Percentiles rank a stretch among this genome's conserved stretches.
phyloP scores from a whole-genome alignment of 2,797 vertebrate species.

The Gymnothorax javanicus region DNA sequence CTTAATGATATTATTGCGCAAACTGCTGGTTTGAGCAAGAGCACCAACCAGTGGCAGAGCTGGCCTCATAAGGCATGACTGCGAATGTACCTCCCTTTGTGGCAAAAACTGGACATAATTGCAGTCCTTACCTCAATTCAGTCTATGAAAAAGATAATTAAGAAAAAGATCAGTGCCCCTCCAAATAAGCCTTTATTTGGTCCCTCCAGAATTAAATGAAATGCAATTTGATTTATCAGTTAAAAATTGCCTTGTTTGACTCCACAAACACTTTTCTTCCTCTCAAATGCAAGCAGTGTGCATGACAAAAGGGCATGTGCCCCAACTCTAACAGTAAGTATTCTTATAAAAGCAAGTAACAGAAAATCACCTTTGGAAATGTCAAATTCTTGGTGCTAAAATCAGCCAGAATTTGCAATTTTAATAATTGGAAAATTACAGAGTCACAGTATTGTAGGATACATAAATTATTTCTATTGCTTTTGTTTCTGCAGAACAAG shows the following conservation, averaged over 20 bases:
- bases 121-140: conserved; percentile 4
- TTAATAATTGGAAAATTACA: conserved; percentile 15
- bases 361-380: conserved; percentile 12
- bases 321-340: background rate
- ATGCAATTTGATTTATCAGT: background rate
- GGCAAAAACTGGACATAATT: background rate
- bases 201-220: background rate
- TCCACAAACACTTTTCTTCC: background rate
- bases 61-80: background rate
- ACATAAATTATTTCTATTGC: conserved; percentile 25
- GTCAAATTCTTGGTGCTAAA: conserved; percentile 1
- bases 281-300: background rate
- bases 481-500: background rate
- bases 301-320: conserved; percentile 15
- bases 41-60: conserved; percentile 2
- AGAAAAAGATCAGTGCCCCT: background rate
- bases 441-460: conserved; percentile 27
- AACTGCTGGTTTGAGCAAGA: conserved; percentile 18
- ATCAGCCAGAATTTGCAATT: conserved; percentile 36
- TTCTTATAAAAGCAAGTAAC: conserved; percentile 24
- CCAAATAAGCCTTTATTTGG: background rate
- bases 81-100: background rate
- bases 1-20: conserved; percentile 24
- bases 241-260: background rate
- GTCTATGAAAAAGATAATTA: background rate